phyloP scores from a whole-genome alignment of 1,140 invertebrate genomes.

The Drosophila miranda region DNA sequence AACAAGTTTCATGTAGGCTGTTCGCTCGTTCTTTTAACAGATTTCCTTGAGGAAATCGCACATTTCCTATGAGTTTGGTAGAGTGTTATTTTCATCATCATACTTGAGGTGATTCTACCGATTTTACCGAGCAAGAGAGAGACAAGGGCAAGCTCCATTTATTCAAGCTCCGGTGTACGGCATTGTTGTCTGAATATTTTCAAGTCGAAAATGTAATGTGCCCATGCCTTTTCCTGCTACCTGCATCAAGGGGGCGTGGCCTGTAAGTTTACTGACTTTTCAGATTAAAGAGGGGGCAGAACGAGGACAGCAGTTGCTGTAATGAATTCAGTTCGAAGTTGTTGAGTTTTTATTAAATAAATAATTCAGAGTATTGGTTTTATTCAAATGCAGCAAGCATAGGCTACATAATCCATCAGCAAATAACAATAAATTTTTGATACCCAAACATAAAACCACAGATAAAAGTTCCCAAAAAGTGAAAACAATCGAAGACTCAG shows the following conservation, averaged over 20 bases:
- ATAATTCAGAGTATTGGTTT: slow-evolving; percentile 20
- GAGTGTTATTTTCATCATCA: slow-evolving; percentile 6
- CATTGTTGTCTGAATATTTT: slow-evolving; percentile 76
- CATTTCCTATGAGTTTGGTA: not conserved
- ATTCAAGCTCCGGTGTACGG: slow-evolving; percentile 41
- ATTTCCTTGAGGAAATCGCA: too few species aligned
- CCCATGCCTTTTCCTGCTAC: slow-evolving; percentile 26
- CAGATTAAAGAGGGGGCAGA: not conserved
- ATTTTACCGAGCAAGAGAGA: slow-evolving; percentile 1
- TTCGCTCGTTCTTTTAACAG: too few species aligned
- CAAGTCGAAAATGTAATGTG: slow-evolving; percentile 55
- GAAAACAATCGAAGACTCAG: slow-evolving; percentile 56
- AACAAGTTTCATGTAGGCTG: too few species aligned
- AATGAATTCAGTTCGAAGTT: slow-evolving; percentile 2
- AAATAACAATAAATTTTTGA: slow-evolving; percentile 22
- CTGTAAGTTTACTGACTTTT: not conserved
- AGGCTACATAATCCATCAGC: slow-evolving; percentile 14
- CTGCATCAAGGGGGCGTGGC: slow-evolving; percentile 35
- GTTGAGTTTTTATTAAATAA: slow-evolving; percentile 11
- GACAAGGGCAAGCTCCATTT: not conserved
- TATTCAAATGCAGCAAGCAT: slow-evolving; percentile 18
- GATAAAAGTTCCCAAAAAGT: slow-evolving; percentile 22
- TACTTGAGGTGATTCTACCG: not conserved
- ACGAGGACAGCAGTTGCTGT: not conserved
- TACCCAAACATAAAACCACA: slow-evolving; percentile 6